Base-by-base conservation (phyloP, 2,113 vertebrate genomes). In the Zosterops borbonicus region DNA sequence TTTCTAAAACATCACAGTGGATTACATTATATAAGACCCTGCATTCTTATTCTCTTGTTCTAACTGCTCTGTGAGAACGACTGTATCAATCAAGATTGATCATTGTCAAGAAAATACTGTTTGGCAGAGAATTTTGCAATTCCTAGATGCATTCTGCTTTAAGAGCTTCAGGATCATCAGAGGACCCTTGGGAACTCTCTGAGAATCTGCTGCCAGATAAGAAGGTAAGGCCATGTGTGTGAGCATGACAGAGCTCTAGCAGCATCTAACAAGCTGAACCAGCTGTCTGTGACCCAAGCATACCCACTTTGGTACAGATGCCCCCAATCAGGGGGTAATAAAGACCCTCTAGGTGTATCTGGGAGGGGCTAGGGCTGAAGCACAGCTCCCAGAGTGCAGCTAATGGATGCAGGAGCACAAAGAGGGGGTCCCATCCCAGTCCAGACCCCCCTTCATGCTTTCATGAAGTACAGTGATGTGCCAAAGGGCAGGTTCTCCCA, bases 271-370 rank as follows among this genome's bases (percentile, higher is more conserved):
- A 83, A 42, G 33, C 41, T 39, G 29, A 53, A 58, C 24, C 19
- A 64, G 29, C 39, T 64, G 25, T 13, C n/a, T 3, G 4, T 20
- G n/a, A 58, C 27, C 49, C 68, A 81, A 46, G 31, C 44, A 58
- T 5, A 33, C 19, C 16, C 65, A 19, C 4, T 74, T 46, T 58
- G 42, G 47, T 41, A 60, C 6, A 83, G 53, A 37, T 11, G 11
- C 9, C 41, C 17, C 18, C 31, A 78, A 0, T 7, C 14, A 14
- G 31, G 5, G 6, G 24, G 5, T 1, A 12, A 7, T 31, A 55
- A 39, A 63, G 35, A 42, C 25, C 18, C 21, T 78, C 50, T 16
- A 22, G 28, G 33, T 24, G 24, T 33, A 63, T 22, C 22, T 52
- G n/a, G 39, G 37, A 87, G 55, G 37, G 29, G 37, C 28, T 15